Conservation (phyloP, 2,888 invertebrate species). For the Copidosoma aretas region DNA sequence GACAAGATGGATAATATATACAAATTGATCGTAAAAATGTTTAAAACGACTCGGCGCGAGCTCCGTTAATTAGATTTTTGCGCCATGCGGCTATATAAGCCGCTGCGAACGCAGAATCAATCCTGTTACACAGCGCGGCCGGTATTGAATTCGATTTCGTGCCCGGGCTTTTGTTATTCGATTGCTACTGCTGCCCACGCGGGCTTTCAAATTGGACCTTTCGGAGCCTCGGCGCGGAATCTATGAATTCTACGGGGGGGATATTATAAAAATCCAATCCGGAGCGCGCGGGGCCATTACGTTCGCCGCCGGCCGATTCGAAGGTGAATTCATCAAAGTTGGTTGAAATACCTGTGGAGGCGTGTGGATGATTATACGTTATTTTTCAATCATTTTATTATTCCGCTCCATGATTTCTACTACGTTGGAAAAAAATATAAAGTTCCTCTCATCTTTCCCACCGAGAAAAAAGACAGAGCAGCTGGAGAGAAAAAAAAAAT, state of each 20-base stretch:
- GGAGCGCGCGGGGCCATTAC: background rate
- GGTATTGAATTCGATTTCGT: constrained; percentile 39
- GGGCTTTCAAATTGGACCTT: constrained; percentile 32
- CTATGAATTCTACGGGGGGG: constrained; percentile 23
- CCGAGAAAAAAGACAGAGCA: too few species aligned
- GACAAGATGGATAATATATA: too few species aligned
- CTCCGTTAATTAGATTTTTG: constrained; percentile 56
- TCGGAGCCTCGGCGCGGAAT: constrained; percentile 26
- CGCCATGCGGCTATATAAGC: too few species aligned
- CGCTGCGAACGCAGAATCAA: constrained; percentile 30
- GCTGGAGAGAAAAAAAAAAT: too few species aligned
- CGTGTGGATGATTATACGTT: background rate
- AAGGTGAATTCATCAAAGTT: background rate
- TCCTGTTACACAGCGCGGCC: constrained; percentile 28
- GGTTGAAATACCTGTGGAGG: background rate
- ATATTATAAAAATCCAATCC: constrained; percentile 27
- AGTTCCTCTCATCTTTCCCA: too few species aligned
- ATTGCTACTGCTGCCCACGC: constrained; percentile 15
- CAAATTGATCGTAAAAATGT: constrained; percentile 60
- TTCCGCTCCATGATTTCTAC: too few species aligned
- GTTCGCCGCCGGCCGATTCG: background rate
- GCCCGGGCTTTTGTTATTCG: constrained; percentile 29
- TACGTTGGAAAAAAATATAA: too few species aligned
- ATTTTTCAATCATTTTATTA: background rate
- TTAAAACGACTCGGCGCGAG: constrained; percentile 51